A percentile compares a stretch with the other conserved stretches of the same genome.
Conservation (phyloP, 2,888 invertebrate genomes). For the Xylophagus ater region DNA sequence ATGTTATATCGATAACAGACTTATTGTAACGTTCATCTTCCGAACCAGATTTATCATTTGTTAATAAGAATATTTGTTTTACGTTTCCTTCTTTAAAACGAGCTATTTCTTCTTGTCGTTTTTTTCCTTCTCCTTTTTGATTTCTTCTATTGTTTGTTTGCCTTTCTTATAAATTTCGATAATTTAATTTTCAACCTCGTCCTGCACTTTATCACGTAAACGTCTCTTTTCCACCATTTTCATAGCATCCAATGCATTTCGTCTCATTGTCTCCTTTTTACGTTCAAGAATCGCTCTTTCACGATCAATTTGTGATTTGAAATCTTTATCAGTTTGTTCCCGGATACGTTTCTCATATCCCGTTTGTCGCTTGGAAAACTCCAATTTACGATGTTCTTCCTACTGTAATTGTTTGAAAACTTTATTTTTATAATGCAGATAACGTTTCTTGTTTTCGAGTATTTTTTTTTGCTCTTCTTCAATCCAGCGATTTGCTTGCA, state of each 20-base stretch:
- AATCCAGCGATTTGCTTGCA: conserved; percentile 34
- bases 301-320: conserved; percentile 31
- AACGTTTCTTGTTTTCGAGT: too few species aligned
- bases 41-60: conserved; percentile 36
- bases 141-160: conserved; percentile 37
- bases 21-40: conserved; percentile 43
- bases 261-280: conserved; percentile 24
- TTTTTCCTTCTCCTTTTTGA: conserved; percentile 33
- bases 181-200: conserved; percentile 39
- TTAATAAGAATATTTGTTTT: conserved; percentile 37
- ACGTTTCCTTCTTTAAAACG: conserved; percentile 37
- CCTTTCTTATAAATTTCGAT: conserved; percentile 39
- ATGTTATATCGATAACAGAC: conserved; percentile 41
- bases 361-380: conserved; percentile 21
- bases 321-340: conserved; percentile 26
- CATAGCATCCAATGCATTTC: conserved; percentile 30
- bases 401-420: conserved; percentile 28
- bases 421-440: conserved; percentile 30
- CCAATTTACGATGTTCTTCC: conserved; percentile 22
- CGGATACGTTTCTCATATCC: conserved; percentile 23
- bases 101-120: conserved; percentile 33
- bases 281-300: conserved; percentile 28
- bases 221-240: conserved; percentile 28
- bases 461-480: conserved; percentile 26
- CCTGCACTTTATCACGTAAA: conserved; percentile 27